Percentiles rank a stretch among this genome's conserved stretches.
Evolutionary conservation across 1,140 invertebrate genomes (phyloP).

Genomic region (Mylabris phalerata): DNA sequence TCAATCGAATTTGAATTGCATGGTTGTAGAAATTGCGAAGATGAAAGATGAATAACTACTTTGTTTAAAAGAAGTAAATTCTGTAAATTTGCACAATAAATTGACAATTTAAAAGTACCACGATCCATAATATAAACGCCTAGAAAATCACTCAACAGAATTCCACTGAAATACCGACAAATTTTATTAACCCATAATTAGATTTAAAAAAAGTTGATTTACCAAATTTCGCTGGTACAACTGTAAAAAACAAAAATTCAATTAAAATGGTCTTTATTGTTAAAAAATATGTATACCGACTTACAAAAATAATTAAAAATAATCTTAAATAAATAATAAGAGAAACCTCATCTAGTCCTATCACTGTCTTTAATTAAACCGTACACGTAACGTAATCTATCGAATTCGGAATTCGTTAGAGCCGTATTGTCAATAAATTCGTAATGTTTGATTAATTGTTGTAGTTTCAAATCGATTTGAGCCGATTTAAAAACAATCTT

Average conservation of each 20-base stretch:
- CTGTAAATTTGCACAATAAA: conserved; percentile 43
- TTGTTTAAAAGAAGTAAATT: conserved; percentile 48
- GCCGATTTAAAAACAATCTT: conserved; percentile 41
- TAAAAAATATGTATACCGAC: not conserved
- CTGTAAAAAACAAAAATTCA: too few species aligned
- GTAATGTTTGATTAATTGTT: conserved; percentile 32
- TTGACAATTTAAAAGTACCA: conserved; percentile 35
- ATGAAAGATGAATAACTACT: conserved; percentile 15
- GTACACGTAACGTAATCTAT: conserved; percentile 31
- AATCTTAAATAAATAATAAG: conserved; percentile 8
- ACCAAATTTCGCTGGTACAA: too few species aligned
- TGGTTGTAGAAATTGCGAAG: not conserved
- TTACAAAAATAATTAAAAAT: conserved; percentile 2
- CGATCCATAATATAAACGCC: conserved; percentile 38
- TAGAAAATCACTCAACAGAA: conserved; percentile 20
- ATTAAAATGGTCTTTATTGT: not conserved
- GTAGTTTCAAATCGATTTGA: conserved; percentile 36
- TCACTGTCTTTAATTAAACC: conserved; percentile 29
- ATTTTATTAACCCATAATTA: too few species aligned
- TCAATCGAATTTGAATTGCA: conserved; percentile 4
- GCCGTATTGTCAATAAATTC: conserved; percentile 19
- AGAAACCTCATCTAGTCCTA: conserved; percentile 10
- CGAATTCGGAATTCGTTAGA: conserved; percentile 21
- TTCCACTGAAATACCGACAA: too few species aligned
- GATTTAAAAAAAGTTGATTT: too few species aligned